Conservation (phyloP, 2,797 vertebrate genomes). For the Schizopygopsis pylzovi region DNA sequence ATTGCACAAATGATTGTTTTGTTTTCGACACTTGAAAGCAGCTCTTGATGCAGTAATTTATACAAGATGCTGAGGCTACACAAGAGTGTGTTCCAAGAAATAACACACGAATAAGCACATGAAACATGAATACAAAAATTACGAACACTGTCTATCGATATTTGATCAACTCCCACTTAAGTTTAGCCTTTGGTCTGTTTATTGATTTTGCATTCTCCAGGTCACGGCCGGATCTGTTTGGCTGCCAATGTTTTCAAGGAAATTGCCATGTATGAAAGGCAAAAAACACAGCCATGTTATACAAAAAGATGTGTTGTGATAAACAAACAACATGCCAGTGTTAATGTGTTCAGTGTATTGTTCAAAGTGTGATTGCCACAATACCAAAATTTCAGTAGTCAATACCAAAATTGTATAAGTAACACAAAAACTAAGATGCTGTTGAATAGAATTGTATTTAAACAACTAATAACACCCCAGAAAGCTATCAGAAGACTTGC, state of each 20-base stretch:
- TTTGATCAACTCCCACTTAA: slow-evolving; percentile 64
- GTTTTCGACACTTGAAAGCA: not conserved
- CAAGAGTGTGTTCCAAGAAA: slow-evolving; percentile 17
- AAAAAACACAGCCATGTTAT: not conserved
- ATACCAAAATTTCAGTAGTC: not conserved
- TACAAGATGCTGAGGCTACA: not conserved
- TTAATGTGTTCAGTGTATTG: not conserved
- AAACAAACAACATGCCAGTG: not conserved
- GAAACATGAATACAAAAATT: slow-evolving; percentile 23
- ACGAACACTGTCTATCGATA: slow-evolving; percentile 61
- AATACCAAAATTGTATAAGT: not conserved
- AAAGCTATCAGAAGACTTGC: not conserved
- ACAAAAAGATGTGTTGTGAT: not conserved
- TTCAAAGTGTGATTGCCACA: not conserved
- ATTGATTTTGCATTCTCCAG: slow-evolving; percentile 72
- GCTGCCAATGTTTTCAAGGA: slow-evolving; percentile 45
- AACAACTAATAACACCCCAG: not conserved
- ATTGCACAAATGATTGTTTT: not conserved
- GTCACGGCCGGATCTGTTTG: slow-evolving; percentile 61
- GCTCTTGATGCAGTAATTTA: not conserved
- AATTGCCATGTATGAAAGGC: not conserved
- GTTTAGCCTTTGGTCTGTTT: slow-evolving; percentile 48
- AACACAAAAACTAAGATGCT: not conserved
- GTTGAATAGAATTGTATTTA: not conserved
- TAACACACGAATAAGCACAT: not conserved